A percentile compares a stretch with the other conserved stretches of the same genome.
These are phyloP conservation scores for Anas bernieri DNA, from an alignment of 2,797 vertebrate genomes.

Conservation along the genomic window DNA sequence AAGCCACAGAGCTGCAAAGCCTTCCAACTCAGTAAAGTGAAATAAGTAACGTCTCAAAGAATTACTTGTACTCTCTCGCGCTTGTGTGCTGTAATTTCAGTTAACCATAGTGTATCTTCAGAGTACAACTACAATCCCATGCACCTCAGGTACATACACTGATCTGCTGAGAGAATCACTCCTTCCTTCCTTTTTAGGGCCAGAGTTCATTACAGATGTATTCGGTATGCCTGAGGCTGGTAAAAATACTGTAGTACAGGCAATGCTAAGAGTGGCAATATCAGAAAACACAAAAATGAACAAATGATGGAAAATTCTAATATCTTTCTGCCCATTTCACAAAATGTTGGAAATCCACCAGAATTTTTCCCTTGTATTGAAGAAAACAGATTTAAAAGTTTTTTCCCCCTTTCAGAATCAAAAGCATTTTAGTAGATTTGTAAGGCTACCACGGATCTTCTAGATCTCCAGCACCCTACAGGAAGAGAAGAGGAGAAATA, in stretches of 20 bases:
- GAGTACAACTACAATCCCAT: conserved; percentile 75
- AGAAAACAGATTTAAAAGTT: conserved; percentile 84
- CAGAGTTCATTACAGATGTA: conserved; percentile 77
- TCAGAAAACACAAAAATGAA: conserved; percentile 83
- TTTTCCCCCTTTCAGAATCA: conserved; percentile 86
- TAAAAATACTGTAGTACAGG: conserved; percentile 83
- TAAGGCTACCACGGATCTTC: conserved; percentile 97
- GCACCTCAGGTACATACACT: conserved; percentile 75
- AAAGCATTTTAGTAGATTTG: conserved; percentile 88
- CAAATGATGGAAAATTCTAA: conserved; percentile 85
- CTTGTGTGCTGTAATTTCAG: conserved; percentile 66
- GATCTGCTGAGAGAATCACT: conserved; percentile 76
- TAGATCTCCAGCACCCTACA: conserved; percentile 92
- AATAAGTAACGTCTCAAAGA: conserved; percentile 74
- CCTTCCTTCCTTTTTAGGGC: conserved; percentile 76
- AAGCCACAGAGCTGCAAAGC: conserved; percentile 81
- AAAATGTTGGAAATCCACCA: conserved; percentile 86
- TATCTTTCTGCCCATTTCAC: conserved; percentile 84
- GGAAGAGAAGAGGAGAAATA: conserved; percentile 82
- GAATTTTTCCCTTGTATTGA: conserved; percentile 84
- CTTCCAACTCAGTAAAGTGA: conserved; percentile 76
- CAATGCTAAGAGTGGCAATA: conserved; percentile 83
- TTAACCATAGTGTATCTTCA: conserved; percentile 78
- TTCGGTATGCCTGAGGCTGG: conserved; percentile 79
- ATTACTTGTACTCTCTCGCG: conserved; percentile 74